Base-by-base conservation (phyloP, 2,888 invertebrate genomes). In the Trissoscelio sp. region DNA sequence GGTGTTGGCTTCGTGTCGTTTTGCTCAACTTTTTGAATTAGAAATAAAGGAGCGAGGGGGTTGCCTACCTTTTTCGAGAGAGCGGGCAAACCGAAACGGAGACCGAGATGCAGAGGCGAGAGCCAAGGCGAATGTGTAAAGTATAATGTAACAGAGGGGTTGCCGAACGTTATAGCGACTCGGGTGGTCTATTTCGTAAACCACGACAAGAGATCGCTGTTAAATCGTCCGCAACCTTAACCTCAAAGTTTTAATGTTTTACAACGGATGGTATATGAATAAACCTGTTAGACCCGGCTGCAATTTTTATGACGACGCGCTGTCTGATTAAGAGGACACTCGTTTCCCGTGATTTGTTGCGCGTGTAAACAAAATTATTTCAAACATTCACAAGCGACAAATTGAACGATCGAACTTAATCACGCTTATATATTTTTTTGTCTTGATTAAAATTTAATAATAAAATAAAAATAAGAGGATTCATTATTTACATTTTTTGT, bases 171-270 rank as follows among this genome's bases (percentile, higher is more conserved):
- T 66, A 78, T 37, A 74, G 81, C 88, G 81, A 87, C 89, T 88
- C 88, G 84, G 90, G 90, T 91, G 90, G 90, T 90, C 89, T 85
- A 84, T 86, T 86, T 83, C 82, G 84, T 83, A 80, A 83, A 77
- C 83, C 74, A 79, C 82, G 83, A 83, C 84, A 80, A 81, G 84
- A 83, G 84, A 84, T 83, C 83, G 83, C 75, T 81, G 83, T 67
- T 83, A 81, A 83, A 83, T 84, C 84, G 82, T 81, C 82, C 62
- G 80, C 79, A 79, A 67, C 78, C 69, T 73, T 73, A 79, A 78
- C 64, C 60, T 78, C 64, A 64, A 77, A 72, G 11, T 70, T 58
- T 70, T 28, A 62, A 80, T 70, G 80, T 70, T 70, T 51, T 55
- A 73, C 46, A 75, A 34, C 51, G 42, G 28, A 51, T 7, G 16